Evolutionary conservation across 64 coral and sea anemone genomes (phyloP).

Genomic region (Montipora foliosa): DNA sequence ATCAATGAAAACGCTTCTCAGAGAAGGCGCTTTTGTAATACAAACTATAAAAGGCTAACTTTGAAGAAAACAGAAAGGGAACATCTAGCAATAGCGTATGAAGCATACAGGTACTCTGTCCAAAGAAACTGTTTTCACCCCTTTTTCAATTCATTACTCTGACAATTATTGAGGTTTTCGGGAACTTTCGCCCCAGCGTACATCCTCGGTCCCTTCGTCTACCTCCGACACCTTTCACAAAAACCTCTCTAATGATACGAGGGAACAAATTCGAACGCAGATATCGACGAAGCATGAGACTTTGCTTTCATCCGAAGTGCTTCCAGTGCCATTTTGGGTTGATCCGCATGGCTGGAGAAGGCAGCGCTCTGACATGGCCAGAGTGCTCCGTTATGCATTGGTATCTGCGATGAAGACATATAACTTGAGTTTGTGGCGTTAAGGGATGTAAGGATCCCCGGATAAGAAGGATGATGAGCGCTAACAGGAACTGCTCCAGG

Average conservation of each 20-base stretch:
- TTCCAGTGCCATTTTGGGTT: constrained; percentile 94
- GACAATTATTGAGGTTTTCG: no score
- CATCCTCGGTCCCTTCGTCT: not conserved
- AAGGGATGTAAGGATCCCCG: constrained; percentile 78
- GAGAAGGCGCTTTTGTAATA: not conserved
- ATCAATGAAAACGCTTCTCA: not conserved
- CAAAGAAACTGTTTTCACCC: not conserved
- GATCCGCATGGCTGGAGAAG: constrained; percentile 61
- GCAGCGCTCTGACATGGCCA: constrained; percentile 92
- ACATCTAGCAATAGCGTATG: not conserved
- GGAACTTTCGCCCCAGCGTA: no score
- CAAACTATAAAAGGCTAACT: not conserved
- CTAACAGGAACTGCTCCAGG: constrained; percentile 80
- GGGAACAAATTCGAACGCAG: constrained; percentile 91
- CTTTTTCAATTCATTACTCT: not conserved
- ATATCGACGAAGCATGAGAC: constrained; percentile 78
- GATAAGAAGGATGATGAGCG: constrained; percentile 81
- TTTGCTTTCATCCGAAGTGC: constrained; percentile 94
- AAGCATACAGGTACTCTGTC: not conserved
- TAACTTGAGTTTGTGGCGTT: constrained; percentile 87
- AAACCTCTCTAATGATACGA: constrained; percentile 71
- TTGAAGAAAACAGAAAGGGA: not conserved
- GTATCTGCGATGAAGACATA: constrained; percentile 91
- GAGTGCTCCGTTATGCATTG: constrained; percentile 83
- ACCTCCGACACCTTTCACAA: not conserved